These are phyloP conservation scores for Brenthis ino DNA, from an alignment of 2,888 invertebrate species.

Conservation along the genomic window DNA sequence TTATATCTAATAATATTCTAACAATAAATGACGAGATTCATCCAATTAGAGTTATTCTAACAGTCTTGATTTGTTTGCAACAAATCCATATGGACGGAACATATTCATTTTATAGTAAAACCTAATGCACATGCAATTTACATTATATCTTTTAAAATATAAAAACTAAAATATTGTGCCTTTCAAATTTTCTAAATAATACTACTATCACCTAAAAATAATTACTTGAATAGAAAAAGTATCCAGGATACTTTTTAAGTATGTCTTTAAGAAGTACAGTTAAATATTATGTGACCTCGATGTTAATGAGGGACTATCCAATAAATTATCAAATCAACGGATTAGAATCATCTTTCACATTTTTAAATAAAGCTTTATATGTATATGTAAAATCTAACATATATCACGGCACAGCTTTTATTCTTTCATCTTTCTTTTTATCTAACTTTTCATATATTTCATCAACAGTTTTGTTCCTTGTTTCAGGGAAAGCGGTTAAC, in stretches of 20 bases:
- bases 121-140: neutral
- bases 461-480: slow-evolving; percentile 65
- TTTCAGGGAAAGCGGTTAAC: slow-evolving; percentile 66
- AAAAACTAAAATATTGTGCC: no score
- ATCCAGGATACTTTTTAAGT: neutral
- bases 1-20: slow-evolving; percentile 19
- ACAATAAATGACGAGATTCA: slow-evolving; percentile 26
- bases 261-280: neutral
- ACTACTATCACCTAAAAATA: no score
- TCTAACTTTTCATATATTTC: slow-evolving; percentile 69
- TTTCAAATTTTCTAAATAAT: no score
- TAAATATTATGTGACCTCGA: no score
- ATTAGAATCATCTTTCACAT: no score
- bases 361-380: no score
- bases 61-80: slow-evolving; percentile 36
- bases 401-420: slow-evolving; percentile 41
- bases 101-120: neutral
- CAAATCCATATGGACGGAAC: slow-evolving; percentile 29
- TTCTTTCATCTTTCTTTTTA: slow-evolving; percentile 48
- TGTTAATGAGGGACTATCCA: no score
- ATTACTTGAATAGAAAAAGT: neutral
- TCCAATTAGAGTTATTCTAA: slow-evolving; percentile 23
- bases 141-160: neutral
- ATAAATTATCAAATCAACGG: no score
- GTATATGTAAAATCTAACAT: neutral